Base-by-base conservation (phyloP, 2,888 invertebrate species). In the Oeneis ivallda region DNA sequence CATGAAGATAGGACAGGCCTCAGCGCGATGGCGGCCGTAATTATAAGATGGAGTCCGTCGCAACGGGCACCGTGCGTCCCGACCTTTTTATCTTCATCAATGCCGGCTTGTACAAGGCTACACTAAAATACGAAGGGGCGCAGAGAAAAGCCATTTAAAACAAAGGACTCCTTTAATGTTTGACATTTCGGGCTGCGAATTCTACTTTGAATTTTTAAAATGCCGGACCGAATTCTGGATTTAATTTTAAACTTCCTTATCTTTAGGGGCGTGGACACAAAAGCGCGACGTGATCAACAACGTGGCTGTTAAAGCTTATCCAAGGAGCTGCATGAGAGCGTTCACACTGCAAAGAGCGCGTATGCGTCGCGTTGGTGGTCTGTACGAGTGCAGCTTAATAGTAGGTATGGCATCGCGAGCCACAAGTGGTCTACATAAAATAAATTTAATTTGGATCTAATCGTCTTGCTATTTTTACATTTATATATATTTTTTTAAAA, bases 131-230 rank as follows among this genome's bases (percentile, higher is more conserved):
- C 6, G 54, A 54, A 39, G 54, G 37, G 39, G 54, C 11, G 54
- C 11, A 17, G n/a, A 54, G 37, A 54, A 52, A 54, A 54, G 39
- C 54, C 54, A 19, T 53, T 54, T 54, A 11, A 53, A 54, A 54
- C 54, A 54, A 54, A 54, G 54, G 17, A 39, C 11, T 54, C 54
- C 37, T 37, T 54, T 54, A 15, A 39, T 39, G 39, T 37, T 39
- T 19, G 2, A 54, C 54, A 54, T 54, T 54, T 39, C 11, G 54
- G 54, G 17, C 15, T 37, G 11, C 11, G 9, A 54, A 54, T 11
- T 19, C 7, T 11, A 54, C 39, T 54, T 34, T 19, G 7, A 15
- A 54, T 19, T 49, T 13, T 54, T 39, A 39, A 17, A 54, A 17
- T 37, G n/a, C 2, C 17, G 15, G 10, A 10, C 54, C 15, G n/a